Evolutionary conservation across 1,140 invertebrate genomes (phyloP).

Genomic region (Bombus pascuorum): DNA sequence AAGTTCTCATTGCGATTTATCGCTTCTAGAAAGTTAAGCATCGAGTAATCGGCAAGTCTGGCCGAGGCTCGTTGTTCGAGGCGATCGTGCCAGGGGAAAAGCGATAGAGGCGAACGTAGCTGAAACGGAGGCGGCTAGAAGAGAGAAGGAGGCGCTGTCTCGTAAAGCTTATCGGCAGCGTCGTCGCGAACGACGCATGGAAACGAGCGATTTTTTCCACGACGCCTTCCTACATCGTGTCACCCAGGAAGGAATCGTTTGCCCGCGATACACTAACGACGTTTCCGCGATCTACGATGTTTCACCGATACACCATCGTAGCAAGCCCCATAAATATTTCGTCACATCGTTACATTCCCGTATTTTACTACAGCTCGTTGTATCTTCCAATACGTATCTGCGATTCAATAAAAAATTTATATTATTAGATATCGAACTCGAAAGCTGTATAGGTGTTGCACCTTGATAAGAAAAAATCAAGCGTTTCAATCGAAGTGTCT

Average conservation of each 20-base stretch:
- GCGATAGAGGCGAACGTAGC: slow-evolving; percentile 32
- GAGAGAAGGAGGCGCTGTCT: slow-evolving; percentile 38
- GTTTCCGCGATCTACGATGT: slow-evolving; percentile 38
- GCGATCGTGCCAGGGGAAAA: slow-evolving; percentile 46
- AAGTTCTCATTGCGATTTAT: too few species aligned
- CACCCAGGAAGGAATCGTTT: slow-evolving; percentile 53
- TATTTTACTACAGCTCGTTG: not conserved
- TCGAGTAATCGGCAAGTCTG: not conserved
- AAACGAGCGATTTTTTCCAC: slow-evolving; percentile 56
- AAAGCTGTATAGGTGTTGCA: not conserved
- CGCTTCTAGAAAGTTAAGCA: not conserved
- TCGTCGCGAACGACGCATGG: slow-evolving; percentile 50
- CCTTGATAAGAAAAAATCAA: not conserved
- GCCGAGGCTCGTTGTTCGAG: not conserved
- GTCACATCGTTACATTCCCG: not conserved
- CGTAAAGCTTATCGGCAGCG: slow-evolving; percentile 63
- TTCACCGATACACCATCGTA: not conserved
- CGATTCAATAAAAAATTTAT: not conserved
- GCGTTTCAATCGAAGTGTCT: too few species aligned
- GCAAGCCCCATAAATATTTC: not conserved
- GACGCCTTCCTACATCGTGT: slow-evolving; percentile 29
- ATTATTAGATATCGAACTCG: not conserved
- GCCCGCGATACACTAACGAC: slow-evolving; percentile 42
- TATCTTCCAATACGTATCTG: not conserved
- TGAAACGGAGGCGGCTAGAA: slow-evolving; percentile 15